Conservation (phyloP, 2,797 vertebrate genomes). For the Myotis myotis region DNA sequence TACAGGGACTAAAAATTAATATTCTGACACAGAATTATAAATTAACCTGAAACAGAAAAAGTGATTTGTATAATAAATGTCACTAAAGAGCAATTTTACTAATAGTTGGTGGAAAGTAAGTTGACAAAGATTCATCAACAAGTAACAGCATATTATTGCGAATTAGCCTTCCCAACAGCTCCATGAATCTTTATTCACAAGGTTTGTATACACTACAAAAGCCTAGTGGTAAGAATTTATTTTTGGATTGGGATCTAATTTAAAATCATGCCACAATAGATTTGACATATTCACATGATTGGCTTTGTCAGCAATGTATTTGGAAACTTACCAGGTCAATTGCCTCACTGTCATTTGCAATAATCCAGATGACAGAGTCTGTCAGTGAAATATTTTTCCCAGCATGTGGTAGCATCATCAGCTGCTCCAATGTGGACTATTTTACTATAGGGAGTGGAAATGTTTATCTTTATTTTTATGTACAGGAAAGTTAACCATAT, state of each 20-base stretch:
- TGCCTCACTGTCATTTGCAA: constrained; percentile 11
- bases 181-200: not conserved
- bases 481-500: not conserved
- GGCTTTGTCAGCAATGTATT: not conserved
- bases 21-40: constrained; percentile 35
- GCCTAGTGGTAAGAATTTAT: not conserved
- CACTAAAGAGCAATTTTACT: not conserved
- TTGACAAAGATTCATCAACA: constrained; percentile 48
- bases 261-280: not conserved
- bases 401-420: not conserved
- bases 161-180: not conserved
- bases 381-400: not conserved
- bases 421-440: not conserved
- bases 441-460: not conserved
- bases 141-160: not conserved
- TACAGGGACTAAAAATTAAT: not conserved
- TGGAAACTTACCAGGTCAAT: constrained; percentile 29
- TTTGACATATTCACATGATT: not conserved
- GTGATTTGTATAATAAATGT: not conserved
- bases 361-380: constrained; percentile 28
- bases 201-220: not conserved
- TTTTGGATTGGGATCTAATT: not conserved
- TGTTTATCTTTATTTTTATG: not conserved
- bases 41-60: not conserved
- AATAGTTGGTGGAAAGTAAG: constrained; percentile 26